Base-by-base conservation (phyloP, 2,113 vertebrate species). In the Muscicapa adusta region DNA sequence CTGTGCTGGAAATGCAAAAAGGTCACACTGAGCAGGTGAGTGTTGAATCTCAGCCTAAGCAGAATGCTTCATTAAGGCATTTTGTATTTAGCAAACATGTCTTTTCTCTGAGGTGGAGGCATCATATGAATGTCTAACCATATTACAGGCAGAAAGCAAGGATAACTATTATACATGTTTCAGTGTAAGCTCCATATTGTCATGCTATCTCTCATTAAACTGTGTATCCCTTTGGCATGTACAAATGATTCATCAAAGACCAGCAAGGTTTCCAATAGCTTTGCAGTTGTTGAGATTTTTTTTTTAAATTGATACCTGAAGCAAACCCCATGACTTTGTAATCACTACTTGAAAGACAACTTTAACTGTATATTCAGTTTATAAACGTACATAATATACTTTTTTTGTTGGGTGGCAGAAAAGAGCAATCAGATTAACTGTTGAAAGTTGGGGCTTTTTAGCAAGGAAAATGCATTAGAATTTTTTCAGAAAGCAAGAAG, bases 1-100 rank as follows among this genome's bases (percentile, higher is more conserved):
- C 99, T 4, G 98, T 99, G 74, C 97, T 99, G 96, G 99, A 99
- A 97, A 98, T 99, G 97, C 97, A 97, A 24, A 99, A 98, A 98
- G 99, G 99, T 74, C 98, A 97, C 15, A 48, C 98, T 9, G 99
- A 99, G 56, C 99, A 99, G 99, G 99, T 99, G 80, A 93, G 98
- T 94, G 63, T 40, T 86, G 6, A 18, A 61, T 45, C 73, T 57
- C 62, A 75, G 63, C 24, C 73, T 68, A 36, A 60, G 47, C 31
- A 71, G 45, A 63, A 60, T 51, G 60, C 22, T 75, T 87, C 31
- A 26, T 91, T 72, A 61, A 40, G 18, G 33, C 13, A 28, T 75
- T 51, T 45, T 67, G 14, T 71, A 18, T 47, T 62, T 76, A 58
- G 40, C 38, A 71, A 84, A 38, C 1, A 0, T 33, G 5, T 62